Conservation (phyloP, 2,888 invertebrate genomes). For the Aquatica leii region DNA sequence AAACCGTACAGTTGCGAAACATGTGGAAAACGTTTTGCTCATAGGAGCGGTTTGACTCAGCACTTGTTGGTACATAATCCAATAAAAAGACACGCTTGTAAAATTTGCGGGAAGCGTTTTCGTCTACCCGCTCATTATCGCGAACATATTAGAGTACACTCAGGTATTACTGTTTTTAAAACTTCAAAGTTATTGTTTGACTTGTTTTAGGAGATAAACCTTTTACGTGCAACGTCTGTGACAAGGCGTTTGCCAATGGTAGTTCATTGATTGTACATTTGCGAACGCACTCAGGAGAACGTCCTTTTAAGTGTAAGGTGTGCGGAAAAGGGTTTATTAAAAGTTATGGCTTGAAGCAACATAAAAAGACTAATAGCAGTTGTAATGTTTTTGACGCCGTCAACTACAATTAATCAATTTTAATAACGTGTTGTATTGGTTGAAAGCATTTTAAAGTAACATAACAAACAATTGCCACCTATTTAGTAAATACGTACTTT, state of each 20-base stretch:
- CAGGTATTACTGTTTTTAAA: slow-evolving; percentile 25
- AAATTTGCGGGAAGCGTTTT: slow-evolving; percentile 37
- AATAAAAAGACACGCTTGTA: slow-evolving; percentile 31
- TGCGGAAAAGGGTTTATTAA: slow-evolving; percentile 42
- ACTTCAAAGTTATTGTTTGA: neutral
- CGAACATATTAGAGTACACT: slow-evolving; percentile 43
- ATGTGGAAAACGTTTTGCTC: slow-evolving; percentile 40
- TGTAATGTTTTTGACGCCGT: slow-evolving; percentile 18
- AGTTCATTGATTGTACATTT: slow-evolving; percentile 37
- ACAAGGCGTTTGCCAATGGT: slow-evolving; percentile 39
- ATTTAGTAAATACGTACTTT: too few species aligned
- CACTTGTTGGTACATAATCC: slow-evolving; percentile 34
- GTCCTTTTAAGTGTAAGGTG: slow-evolving; percentile 38
- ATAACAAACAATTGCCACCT: too few species aligned
- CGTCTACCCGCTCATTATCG: slow-evolving; percentile 29
- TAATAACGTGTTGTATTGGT: too few species aligned
- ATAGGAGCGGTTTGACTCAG: slow-evolving; percentile 36
- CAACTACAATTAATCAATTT: too few species aligned
- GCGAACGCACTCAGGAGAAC: slow-evolving; percentile 38
- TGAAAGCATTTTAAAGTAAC: too few species aligned
- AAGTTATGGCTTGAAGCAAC: slow-evolving; percentile 35
- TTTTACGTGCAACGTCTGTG: slow-evolving; percentile 44
- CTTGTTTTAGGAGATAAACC: slow-evolving; percentile 44
- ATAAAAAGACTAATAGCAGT: slow-evolving; percentile 26
- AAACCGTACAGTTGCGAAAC: slow-evolving; percentile 38